phyloP scores from a whole-genome alignment of 2,888 invertebrate genomes.

The Conomelus anceps region DNA sequence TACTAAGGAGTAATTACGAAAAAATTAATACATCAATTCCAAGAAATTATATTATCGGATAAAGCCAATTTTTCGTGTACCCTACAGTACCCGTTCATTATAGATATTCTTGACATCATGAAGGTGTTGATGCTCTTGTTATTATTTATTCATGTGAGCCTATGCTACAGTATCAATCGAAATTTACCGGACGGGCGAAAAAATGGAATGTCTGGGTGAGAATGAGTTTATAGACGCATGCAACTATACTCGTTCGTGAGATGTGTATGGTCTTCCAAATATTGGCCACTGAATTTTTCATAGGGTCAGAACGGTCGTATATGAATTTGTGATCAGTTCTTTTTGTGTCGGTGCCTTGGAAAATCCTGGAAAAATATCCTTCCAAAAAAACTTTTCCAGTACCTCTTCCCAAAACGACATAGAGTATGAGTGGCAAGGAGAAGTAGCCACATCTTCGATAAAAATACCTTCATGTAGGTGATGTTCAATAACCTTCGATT shows the following conservation, averaged over 20 bases:
- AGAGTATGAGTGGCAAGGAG: not conserved
- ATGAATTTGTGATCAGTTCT: not conserved
- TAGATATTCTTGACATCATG: too few relatives aligned
- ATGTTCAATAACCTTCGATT: not conserved
- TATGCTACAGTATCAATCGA: not conserved
- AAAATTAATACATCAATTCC: too few relatives aligned
- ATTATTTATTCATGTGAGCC: too few relatives aligned
- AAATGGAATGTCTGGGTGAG: not conserved
- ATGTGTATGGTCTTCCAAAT: not conserved
- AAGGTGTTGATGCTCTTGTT: too few relatives aligned
- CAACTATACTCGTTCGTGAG: not conserved
- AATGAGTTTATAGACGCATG: not conserved
- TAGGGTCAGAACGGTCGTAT: not conserved
- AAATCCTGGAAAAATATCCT: not conserved
- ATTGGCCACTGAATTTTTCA: not conserved
- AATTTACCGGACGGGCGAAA: not conserved
- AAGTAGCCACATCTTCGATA: not conserved
- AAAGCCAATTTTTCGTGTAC: too few relatives aligned
- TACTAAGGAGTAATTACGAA: too few relatives aligned
- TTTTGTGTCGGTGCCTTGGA: not conserved
- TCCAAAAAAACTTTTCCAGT: not conserved
- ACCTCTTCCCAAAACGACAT: not conserved
- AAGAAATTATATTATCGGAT: too few relatives aligned
- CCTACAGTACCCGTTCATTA: too few relatives aligned
- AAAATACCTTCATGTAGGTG: not conserved